phyloP scores from a whole-genome alignment of 2,888 invertebrate species.

The Drosophila dives region DNA sequence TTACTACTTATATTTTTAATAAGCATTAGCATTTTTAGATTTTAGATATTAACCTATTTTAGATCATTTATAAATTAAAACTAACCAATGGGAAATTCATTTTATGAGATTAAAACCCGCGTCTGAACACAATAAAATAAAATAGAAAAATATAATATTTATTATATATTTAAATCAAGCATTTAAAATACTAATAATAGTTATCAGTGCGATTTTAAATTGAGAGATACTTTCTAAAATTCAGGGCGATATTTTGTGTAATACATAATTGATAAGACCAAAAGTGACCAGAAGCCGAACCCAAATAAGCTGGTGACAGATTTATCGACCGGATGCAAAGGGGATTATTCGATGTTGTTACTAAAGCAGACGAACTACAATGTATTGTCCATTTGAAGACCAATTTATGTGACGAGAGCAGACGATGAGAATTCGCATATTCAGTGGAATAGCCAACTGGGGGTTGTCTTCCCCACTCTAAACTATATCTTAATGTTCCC shows the following conservation, averaged over 20 bases:
- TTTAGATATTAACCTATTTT: background rate
- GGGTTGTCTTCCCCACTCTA: background rate
- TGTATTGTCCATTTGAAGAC: background rate
- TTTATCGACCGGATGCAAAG: background rate
- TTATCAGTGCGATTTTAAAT: background rate
- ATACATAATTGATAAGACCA: background rate
- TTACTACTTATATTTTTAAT: too few relatives aligned
- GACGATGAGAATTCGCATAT: background rate
- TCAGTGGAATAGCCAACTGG: background rate
- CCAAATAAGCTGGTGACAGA: background rate
- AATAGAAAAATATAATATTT: too few relatives aligned
- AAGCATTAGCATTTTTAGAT: background rate
- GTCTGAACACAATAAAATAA: too few relatives aligned
- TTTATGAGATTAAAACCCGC: background rate
- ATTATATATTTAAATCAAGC: too few relatives aligned
- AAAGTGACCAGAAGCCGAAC: background rate
- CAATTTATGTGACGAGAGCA: background rate
- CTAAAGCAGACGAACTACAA: background rate
- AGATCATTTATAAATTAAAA: background rate
- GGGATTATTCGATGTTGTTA: background rate
- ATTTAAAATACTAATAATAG: background rate
- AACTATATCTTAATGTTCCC: background rate
- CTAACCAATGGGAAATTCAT: too few relatives aligned
- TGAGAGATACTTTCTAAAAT: background rate
- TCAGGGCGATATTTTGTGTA: background rate